Conservation (phyloP, 2,888 invertebrate genomes). For the Eulithis testata region DNA sequence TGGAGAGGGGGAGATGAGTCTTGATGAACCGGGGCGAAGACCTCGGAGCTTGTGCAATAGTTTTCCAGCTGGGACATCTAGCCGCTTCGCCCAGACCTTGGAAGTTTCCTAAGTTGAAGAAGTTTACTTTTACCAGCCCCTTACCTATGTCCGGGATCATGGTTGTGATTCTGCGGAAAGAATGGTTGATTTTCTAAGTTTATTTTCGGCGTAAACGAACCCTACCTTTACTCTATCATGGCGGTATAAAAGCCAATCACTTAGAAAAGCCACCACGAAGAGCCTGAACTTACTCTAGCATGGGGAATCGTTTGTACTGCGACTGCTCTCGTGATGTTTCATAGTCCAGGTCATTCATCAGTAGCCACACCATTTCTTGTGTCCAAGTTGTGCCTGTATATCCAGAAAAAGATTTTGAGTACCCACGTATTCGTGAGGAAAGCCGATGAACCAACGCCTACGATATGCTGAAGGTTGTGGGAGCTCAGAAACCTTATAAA, state of each 20-base stretch:
- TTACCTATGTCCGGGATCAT: conserved; percentile 71
- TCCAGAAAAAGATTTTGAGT: background rate
- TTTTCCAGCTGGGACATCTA: conserved; percentile 64
- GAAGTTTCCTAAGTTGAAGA: conserved; percentile 71
- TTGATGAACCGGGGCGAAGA: conserved; percentile 85
- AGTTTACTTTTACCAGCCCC: conserved; percentile 70
- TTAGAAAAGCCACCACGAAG: no score
- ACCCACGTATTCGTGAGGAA: background rate
- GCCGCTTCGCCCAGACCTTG: conserved; percentile 72
- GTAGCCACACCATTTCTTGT: conserved; percentile 90
- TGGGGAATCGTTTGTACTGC: conserved; percentile 87
- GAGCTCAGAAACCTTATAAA: no score
- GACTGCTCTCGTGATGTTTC: conserved; percentile 79
- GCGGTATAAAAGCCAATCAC: no score
- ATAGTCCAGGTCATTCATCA: conserved; percentile 86
- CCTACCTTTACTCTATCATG: no score
- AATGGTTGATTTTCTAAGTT: background rate
- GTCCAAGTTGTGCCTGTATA: conserved; percentile 89
- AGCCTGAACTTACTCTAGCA: conserved; percentile 85
- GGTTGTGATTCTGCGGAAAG: conserved; percentile 61
- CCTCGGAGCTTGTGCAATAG: conserved; percentile 43
- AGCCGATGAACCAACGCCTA: no score
- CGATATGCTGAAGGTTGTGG: no score
- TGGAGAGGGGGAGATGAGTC: conserved; percentile 85
- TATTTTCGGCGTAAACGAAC: no score